These are phyloP conservation scores for Lordiphosa fenestrarum DNA, from an alignment of 2,888 invertebrate genomes.

Conservation along the genomic window DNA sequence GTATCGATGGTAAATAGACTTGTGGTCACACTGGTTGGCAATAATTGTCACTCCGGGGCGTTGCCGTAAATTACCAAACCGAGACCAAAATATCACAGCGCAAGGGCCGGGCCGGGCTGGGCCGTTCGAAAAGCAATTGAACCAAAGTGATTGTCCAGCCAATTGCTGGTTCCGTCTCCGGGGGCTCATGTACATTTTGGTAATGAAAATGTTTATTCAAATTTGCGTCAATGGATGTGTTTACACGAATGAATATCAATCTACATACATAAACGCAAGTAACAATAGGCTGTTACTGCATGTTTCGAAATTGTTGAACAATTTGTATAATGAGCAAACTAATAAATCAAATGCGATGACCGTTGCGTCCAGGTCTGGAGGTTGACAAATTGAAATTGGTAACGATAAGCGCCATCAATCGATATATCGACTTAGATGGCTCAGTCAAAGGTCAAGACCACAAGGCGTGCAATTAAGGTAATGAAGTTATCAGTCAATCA, in stretches of 20 bases:
- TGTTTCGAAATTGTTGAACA: constrained; percentile 54
- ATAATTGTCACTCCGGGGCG: constrained; percentile 28
- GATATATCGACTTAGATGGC: constrained; percentile 40
- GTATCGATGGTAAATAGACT: background rate
- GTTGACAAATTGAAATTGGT: constrained; percentile 20
- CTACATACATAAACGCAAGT: constrained; percentile 47
- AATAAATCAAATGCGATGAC: constrained; percentile 66
- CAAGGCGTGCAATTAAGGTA: no score
- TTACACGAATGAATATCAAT: constrained; percentile 70
- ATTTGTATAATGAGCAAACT: constrained; percentile 70
- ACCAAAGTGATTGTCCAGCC: constrained; percentile 44
- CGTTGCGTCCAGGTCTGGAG: constrained; percentile 19
- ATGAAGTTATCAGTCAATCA: no score
- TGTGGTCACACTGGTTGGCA: constrained; percentile 4
- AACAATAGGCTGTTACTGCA: constrained; percentile 14
- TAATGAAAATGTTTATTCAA: constrained; percentile 75
- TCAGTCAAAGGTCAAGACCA: no score
- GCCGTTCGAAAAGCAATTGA: constrained; percentile 56
- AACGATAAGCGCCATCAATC: background rate
- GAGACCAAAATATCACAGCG: background rate
- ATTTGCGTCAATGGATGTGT: constrained; percentile 71
- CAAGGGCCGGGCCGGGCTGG: constrained; percentile 7
- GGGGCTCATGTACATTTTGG: constrained; percentile 55
- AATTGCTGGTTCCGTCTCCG: constrained; percentile 33
- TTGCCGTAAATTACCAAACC: constrained; percentile 40